Evolutionary conservation across 2,888 invertebrate species (phyloP).

Genomic region (Adelphocoris suturalis): DNA sequence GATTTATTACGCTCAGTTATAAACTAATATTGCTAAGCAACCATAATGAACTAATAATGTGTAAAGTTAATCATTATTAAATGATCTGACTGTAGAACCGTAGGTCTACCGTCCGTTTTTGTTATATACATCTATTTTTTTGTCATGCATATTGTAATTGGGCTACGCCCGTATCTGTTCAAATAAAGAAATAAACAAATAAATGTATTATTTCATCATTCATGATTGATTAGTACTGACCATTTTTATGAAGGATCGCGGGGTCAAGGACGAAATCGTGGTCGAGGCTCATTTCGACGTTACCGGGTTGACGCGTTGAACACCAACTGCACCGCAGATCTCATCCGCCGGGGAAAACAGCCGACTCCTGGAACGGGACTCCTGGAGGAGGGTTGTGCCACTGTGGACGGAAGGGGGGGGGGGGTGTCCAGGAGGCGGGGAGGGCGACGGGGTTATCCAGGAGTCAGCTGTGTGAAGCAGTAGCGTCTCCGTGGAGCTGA

Average conservation of each 20-base stretch:
- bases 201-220: background rate
- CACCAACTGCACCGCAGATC: slow-evolving; percentile 45
- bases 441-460: background rate
- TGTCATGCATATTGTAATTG: no score
- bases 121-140: no score
- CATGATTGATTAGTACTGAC: background rate
- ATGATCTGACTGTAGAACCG: no score
- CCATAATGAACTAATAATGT: no score
- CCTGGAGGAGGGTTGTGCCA: background rate
- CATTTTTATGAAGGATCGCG: slow-evolving; percentile 44
- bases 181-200: no score
- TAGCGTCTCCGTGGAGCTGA: no score
- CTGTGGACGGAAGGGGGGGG: background rate
- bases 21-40: no score
- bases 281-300: slow-evolving; percentile 34
- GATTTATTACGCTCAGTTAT: no score
- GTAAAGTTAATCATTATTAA: no score
- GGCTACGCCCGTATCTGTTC: no score
- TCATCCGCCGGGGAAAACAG: background rate
- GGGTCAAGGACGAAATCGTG: slow-evolving; percentile 59
- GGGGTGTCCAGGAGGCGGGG: background rate
- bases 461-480: no score
- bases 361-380: slow-evolving; percentile 1
- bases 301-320: slow-evolving; percentile 36
- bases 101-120: no score